Conservation (phyloP, 2,113 vertebrate species). For the Furnarius figulus region DNA sequence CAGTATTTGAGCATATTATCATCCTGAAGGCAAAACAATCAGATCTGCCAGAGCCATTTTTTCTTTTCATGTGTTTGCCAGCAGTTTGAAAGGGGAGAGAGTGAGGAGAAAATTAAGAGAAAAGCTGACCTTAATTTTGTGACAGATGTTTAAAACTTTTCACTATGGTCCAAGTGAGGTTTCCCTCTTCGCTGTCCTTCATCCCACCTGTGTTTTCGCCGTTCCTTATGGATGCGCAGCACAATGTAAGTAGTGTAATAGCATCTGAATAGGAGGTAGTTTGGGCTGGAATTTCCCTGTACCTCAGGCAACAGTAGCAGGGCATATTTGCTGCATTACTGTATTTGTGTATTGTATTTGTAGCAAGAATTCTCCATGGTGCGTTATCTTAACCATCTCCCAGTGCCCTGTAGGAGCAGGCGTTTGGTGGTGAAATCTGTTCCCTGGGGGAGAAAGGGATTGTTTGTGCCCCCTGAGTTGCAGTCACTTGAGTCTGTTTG, state of each 20-base stretch:
- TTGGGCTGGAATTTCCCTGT: background rate
- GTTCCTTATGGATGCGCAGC: background rate
- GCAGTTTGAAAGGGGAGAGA: background rate
- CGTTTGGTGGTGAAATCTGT: background rate
- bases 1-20: background rate
- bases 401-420: background rate
- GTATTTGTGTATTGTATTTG: background rate
- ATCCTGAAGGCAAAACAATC: background rate
- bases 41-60: background rate
- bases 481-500: background rate
- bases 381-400: background rate
- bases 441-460: background rate
- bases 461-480: background rate
- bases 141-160: background rate
- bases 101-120: background rate
- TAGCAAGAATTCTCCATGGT: background rate
- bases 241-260: background rate
- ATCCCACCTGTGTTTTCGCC: background rate
- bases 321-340: background rate
- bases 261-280: background rate
- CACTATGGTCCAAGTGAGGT: background rate
- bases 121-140: background rate
- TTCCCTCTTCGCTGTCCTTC: background rate
- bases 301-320: background rate
- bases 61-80: background rate